A percentile compares a stretch with the other conserved stretches of the same genome.
phyloP scores from a whole-genome alignment of 2,797 vertebrate species.

The Gadopsis marmoratus region DNA sequence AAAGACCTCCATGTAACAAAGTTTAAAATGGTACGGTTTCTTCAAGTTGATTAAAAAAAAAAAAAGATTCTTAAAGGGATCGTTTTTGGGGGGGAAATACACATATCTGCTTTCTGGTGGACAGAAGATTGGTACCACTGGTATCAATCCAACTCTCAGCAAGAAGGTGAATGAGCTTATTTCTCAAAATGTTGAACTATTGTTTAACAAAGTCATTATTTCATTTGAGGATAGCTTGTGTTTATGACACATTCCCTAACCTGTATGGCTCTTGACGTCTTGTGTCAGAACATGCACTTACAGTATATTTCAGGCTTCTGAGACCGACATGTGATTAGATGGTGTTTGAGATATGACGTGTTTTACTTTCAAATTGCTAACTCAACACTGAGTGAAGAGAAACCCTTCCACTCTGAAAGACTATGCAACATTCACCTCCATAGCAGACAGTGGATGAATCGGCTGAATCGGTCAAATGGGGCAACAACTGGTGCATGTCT shows the following conservation, averaged over 20 bases:
- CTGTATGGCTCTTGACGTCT: not conserved
- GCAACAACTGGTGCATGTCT: too few species aligned
- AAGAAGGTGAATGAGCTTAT: not conserved
- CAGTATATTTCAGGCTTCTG: not conserved
- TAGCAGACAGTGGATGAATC: not conserved
- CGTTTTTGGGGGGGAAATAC: not conserved
- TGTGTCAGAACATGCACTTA: not conserved
- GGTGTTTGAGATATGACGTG: conserved; percentile 7
- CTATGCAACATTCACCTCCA: not conserved
- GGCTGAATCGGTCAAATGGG: not conserved
- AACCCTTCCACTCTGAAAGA: not conserved
- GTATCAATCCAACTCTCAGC: not conserved
- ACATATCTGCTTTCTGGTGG: not conserved
- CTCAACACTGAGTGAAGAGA: not conserved
- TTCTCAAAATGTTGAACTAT: not conserved
- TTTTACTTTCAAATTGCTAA: conserved; percentile 10
- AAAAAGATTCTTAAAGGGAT: not conserved
- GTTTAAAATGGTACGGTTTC: not conserved
- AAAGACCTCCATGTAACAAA: not conserved
- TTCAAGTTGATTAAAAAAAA: not conserved
- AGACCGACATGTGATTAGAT: not conserved
- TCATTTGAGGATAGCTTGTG: not conserved
- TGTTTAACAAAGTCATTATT: not conserved
- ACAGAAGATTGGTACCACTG: not conserved
- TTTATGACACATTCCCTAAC: not conserved